These are phyloP conservation scores for Pilophorus perplexus DNA, from an alignment of 2,888 invertebrate genomes.

Conservation along the genomic window DNA sequence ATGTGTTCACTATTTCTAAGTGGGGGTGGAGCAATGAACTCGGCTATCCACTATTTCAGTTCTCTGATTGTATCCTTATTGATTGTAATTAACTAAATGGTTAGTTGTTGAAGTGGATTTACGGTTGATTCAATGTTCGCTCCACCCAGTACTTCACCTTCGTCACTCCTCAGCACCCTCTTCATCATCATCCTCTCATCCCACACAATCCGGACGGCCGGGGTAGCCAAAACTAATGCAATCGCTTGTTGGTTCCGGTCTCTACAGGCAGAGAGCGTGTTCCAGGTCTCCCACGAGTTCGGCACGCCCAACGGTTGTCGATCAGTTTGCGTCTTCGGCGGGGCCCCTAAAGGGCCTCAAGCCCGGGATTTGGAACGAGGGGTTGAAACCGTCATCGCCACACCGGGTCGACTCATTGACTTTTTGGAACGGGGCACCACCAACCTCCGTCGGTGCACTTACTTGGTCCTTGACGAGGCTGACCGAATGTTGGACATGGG, in stretches of 20 bases:
- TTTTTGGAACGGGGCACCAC: slow-evolving; percentile 76
- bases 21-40: no score
- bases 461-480: slow-evolving; percentile 88
- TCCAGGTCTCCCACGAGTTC: slow-evolving; percentile 82
- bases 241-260: no score
- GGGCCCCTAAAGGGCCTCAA: slow-evolving; percentile 95
- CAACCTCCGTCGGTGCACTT: slow-evolving; percentile 63
- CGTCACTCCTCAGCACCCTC: background rate
- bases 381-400: slow-evolving; percentile 93
- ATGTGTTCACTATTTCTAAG: no score
- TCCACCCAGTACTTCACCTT: no score
- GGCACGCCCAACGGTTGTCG: slow-evolving; percentile 82
- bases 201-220: background rate
- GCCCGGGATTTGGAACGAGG: slow-evolving; percentile 79
- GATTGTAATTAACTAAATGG: no score
- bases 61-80: no score
- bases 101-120: no score
- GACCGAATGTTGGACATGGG: slow-evolving; percentile 64
- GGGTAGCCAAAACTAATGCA: slow-evolving; percentile 8
- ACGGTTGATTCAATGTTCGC: no score
- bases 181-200: background rate
- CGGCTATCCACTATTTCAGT: no score
- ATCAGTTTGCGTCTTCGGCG: slow-evolving; percentile 94
- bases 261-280: slow-evolving; percentile 35
- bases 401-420: slow-evolving; percentile 92